Base-by-base conservation (phyloP, 2,797 vertebrate species). In the Vespertilio murinus region DNA sequence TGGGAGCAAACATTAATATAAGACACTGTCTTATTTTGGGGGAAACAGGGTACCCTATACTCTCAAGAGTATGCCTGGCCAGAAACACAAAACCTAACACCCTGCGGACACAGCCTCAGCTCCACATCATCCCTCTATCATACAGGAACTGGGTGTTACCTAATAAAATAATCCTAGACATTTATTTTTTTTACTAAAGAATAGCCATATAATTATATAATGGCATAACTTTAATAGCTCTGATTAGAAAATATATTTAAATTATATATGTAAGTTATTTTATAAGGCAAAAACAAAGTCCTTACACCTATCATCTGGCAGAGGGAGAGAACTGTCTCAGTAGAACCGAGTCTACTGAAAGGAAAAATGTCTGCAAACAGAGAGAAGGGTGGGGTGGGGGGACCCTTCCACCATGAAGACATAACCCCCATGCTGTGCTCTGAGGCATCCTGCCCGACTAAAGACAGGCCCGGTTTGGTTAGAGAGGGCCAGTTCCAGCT, bases 331-430 rank as follows among this genome's bases (percentile, higher is more conserved):
- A 70, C 64, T 54, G 20, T 77, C 65, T 74, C 25, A 47, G 67
- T 16, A 82, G 65, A 83, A 47, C 33, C 25, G 20, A 67, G 45
- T 40, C 11, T 74, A 79, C 23, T 59, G 38, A 83, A 77, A 80
- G 28, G 38, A 81, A 91, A 95, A 74, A 82, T 22, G 49, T 47
- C 35, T 71, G 35, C n/a, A 79, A 85, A 88, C 45, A 35, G 86
- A 81, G 47, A 71, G 28, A 81, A 67, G 1, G 40, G 10, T 1
- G 25, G 52, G 59, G 28, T 40, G 86, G 67, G 33, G 52, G 52
- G n/a, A 33, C 7, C 25, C 7, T 14, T 80, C 25, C 35, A 54
- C 59, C 18, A 23, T 8, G 33, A 84, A 90, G 69, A 59, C 74
- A 77, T 3, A 93, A 28, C 61, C n/a, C 38, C 28, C 11, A 54